A percentile compares a stretch with the other conserved stretches of the same genome.
These are phyloP conservation scores for Promerops cafer DNA, from an alignment of 2,113 vertebrate genomes.

Conservation along the genomic window DNA sequence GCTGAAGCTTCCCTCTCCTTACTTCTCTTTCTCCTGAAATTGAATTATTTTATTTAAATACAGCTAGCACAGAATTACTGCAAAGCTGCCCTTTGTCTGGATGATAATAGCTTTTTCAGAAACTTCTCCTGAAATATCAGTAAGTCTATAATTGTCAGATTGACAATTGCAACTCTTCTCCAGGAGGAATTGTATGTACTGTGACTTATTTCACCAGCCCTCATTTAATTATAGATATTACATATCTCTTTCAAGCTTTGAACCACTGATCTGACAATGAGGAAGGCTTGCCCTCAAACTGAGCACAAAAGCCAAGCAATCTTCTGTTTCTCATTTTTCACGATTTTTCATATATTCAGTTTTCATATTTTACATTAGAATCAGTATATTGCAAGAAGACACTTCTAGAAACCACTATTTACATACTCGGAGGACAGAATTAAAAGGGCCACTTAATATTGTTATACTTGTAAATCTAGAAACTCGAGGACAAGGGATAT, in stretches of 20 bases:
- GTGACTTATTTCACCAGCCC: not conserved
- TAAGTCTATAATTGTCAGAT: constrained; percentile 10
- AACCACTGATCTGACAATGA: not conserved
- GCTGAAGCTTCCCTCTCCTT: not conserved
- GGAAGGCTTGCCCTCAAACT: not conserved
- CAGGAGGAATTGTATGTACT: not conserved
- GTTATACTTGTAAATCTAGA: not conserved
- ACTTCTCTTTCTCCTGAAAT: not conserved
- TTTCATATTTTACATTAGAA: not conserved
- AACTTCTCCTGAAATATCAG: constrained; percentile 6
- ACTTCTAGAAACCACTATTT: not conserved
- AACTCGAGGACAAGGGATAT: not conserved
- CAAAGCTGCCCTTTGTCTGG: constrained; percentile 34
- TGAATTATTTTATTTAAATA: not conserved
- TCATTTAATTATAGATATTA: constrained; percentile 14
- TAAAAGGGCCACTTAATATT: not conserved
- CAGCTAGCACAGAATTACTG: not conserved
- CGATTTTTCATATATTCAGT: not conserved
- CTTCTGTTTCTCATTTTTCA: not conserved
- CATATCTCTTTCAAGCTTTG: not conserved
- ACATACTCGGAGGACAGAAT: not conserved
- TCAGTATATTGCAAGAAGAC: not conserved
- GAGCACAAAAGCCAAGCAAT: not conserved
- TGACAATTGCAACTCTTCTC: constrained; percentile 3
- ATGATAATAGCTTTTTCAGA: constrained; percentile 10